Evolutionary conservation across 2,888 invertebrate species (phyloP), one percentile per base, ranked within the genome.

Genomic region (Tetramorium bicarinatum): DNA sequence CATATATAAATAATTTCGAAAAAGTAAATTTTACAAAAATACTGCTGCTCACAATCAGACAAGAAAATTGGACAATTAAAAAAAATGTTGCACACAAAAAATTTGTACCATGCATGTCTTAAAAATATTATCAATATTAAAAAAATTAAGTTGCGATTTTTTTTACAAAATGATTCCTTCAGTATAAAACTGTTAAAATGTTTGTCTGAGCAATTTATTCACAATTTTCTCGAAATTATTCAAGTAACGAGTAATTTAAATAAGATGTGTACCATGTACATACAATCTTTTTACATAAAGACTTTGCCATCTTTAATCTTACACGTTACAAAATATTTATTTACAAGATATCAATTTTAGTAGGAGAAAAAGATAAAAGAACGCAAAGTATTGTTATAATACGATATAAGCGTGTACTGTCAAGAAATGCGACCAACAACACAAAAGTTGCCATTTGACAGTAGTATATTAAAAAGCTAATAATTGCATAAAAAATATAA

Each of bases 391-490:
- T n/a, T 56, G 47, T n/a, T 21, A 72, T 59, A 66, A 47, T 47
- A 44, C 18, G 4, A 61, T 61, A 47, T 44, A 47, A 61, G 15
- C 25, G 18, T 49, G 11, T 75, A 34, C 0, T 3, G 4, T 34
- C 25, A 29, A 75, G 47, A 76, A 83, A 81, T 82, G 80, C 21
- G 66, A 83, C 25, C 13, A 69, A 61, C 47, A 61, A 25, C 38
- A 81, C 52, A n/a, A 9, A 64, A 41, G 29, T 75, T 69, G 59
- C 64, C 80, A 87, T 91, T 89, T 85, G 87, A 87, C 84, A 79
- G 77, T 89, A 85, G 85, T 84, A 77, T 71, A 52, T 67, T 87
- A 87, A 67, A 84, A 85, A 83, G 85, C 82, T 87, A 84, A 82
- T 72, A 64, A 85, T 86, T 84, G 85, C 80, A 66, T 80, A 81